These are phyloP conservation scores for Drosophila formosana DNA, from an alignment of 2,888 invertebrate genomes.

Conservation along the genomic window DNA sequence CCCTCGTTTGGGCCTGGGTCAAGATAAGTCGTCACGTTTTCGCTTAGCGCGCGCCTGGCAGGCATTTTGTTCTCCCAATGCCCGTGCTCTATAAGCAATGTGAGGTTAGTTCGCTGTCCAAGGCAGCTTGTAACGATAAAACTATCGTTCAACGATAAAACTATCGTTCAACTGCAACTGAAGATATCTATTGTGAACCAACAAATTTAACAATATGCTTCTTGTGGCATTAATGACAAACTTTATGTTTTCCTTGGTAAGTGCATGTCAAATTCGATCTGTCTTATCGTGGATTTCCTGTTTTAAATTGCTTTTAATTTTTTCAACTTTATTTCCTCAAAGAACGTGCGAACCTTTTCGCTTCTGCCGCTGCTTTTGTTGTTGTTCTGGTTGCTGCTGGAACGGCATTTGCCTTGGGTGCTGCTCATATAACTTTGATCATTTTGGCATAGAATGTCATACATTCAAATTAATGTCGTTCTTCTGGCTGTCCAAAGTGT, in stretches of 20 bases:
- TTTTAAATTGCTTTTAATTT: conserved; percentile 36
- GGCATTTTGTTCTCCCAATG: conserved; percentile 41
- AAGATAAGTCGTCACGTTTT: conserved; percentile 74
- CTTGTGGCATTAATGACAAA: no score
- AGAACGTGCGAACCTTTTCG: conserved; percentile 61
- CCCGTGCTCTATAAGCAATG: conserved; percentile 16
- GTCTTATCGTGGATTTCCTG: conserved; percentile 11
- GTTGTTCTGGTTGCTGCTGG: no score
- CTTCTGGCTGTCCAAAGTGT: conserved; percentile 9
- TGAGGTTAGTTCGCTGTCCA: background rate
- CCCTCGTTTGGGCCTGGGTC: conserved; percentile 58
- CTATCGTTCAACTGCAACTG: no score
- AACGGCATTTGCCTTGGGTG: background rate
- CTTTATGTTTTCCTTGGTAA: background rate
- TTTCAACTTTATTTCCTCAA: conserved; percentile 34
- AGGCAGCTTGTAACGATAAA: background rate
- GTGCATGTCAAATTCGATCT: conserved; percentile 37
- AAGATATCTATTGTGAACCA: no score
- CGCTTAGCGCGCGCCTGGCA: conserved; percentile 60
- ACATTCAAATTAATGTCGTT: conserved; percentile 66
- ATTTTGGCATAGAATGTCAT: conserved; percentile 64
- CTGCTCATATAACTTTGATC: conserved; percentile 64
- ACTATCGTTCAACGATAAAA: background rate
- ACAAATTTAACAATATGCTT: no score
- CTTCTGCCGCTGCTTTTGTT: background rate